Base-by-base conservation (phyloP, 2,797 vertebrate species). In the Rhinophrynus dorsalis region DNA sequence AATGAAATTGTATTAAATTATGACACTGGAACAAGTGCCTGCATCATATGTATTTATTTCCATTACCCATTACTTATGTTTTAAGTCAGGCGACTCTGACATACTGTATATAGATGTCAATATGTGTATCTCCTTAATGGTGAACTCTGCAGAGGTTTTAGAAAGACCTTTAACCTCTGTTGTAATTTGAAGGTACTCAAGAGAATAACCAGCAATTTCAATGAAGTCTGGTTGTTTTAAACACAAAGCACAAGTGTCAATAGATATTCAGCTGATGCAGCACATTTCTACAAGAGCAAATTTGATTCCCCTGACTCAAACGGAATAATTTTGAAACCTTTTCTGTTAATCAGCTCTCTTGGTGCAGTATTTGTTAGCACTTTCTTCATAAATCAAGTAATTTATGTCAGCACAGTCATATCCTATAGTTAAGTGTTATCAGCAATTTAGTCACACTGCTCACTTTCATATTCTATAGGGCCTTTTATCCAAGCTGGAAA, bases 351-450 rank as follows among this genome's bases (percentile, higher is more conserved):
- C 35, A 73, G 27, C 45, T 42, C 29, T 73, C 54, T 51, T 45
- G 45, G 33, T 47, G 13, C 24, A 51, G 38, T 21, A 66, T 51
- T 44, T 65, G 44, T 58, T 58, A 59, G 54, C 55, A 29, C 21
- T 13, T 52, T 73, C 35, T 52, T 54, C 55, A 73, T 73, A 73
- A 73, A 73, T 67, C 70, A 73, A 40, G 17, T 57, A 27, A 63
- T 64, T 73, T 51, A 73, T 73, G 69, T 73, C 69, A 73, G 54
- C 32, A 32, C 45, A 32, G 29, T 57, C 47, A 57, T 33, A 61
- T 54, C 54, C 54, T 52, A 45, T 29, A 65, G 55, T 59, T 58
- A 66, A 59, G 44, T 33, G 24, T 37, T 37, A 59, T 73, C 54
- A 66, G 54, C 54, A 37, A 35, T 72, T 52, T 51, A 59, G 45